Percentiles rank a stretch among this genome's conserved stretches.
phyloP scores from a whole-genome alignment of 2,888 invertebrate genomes.

The Noctua janthina region DNA sequence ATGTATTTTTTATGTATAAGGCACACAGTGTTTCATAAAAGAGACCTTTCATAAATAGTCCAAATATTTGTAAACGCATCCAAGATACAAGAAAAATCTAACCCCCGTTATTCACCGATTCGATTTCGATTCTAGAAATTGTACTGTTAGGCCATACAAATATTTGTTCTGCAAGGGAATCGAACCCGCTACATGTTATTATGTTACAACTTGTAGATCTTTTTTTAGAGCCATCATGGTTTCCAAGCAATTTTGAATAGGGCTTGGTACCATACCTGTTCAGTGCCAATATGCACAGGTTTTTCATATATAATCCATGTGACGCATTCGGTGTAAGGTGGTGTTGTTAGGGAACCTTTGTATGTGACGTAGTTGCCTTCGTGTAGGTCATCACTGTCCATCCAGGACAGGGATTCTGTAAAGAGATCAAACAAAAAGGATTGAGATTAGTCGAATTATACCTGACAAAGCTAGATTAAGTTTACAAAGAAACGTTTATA shows the following conservation, averaged over 20 bases:
- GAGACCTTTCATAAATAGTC: neutral
- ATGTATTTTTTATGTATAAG: neutral
- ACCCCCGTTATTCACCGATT: too few relatives aligned
- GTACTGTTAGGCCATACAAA: neutral
- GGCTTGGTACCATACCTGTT: conserved; percentile 87
- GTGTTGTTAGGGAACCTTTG: conserved; percentile 93
- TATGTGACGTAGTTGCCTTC: conserved; percentile 93
- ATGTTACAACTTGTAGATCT: neutral
- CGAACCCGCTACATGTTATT: too few relatives aligned
- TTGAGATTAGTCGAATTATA: neutral
- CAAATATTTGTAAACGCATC: too few relatives aligned
- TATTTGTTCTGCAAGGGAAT: neutral
- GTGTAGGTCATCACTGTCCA: conserved; percentile 92
- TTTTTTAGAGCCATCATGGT: neutral
- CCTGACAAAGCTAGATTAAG: neutral
- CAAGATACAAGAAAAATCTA: too few relatives aligned
- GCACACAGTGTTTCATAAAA: neutral
- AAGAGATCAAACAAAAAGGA: neutral
- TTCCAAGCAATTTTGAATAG: neutral
- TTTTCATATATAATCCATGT: conserved; percentile 94
- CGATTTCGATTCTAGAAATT: too few relatives aligned
- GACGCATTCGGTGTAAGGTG: conserved; percentile 93
- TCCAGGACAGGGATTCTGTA: conserved; percentile 92
- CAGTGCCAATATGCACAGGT: conserved; percentile 92
- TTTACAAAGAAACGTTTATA: neutral